phyloP scores from a whole-genome alignment of 2,888 invertebrate genomes.

The Electrophaes corylata region DNA sequence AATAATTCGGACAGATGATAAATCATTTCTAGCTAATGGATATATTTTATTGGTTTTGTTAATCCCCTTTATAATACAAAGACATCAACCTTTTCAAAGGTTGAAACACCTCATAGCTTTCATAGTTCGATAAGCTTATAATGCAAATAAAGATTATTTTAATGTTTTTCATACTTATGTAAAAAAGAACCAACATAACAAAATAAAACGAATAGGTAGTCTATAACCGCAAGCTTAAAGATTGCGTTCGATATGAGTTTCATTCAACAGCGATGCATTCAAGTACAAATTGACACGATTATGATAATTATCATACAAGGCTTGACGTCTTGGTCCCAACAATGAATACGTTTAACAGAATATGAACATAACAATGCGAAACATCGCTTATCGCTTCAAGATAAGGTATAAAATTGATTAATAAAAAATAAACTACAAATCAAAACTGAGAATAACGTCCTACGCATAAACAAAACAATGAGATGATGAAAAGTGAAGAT shows the following conservation, averaged over 20 bases:
- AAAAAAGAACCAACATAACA: not conserved
- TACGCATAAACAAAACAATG: constrained; percentile 69
- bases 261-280: constrained; percentile 28
- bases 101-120: not conserved
- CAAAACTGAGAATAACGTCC: constrained; percentile 60
- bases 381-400: constrained; percentile 40
- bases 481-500: constrained; percentile 59
- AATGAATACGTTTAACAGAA: constrained; percentile 37
- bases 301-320: constrained; percentile 42
- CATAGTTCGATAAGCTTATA: no score
- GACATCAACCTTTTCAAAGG: no score
- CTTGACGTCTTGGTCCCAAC: constrained; percentile 40
- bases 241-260: constrained; percentile 28
- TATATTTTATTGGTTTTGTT: constrained; percentile 26
- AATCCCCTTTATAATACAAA: not conserved
- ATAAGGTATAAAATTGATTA: constrained; percentile 53
- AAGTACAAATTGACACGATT: constrained; percentile 40
- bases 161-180: not conserved
- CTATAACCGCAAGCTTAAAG: constrained; percentile 16
- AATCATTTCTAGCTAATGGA: constrained; percentile 28
- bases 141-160: no score
- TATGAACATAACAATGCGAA: constrained; percentile 34
- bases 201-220: not conserved
- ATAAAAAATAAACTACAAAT: constrained; percentile 53
- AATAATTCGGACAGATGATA: constrained; percentile 28